Evolutionary conservation across 2,888 invertebrate genomes (phyloP).

Genomic region (Eueremaeus valkanovi): DNA sequence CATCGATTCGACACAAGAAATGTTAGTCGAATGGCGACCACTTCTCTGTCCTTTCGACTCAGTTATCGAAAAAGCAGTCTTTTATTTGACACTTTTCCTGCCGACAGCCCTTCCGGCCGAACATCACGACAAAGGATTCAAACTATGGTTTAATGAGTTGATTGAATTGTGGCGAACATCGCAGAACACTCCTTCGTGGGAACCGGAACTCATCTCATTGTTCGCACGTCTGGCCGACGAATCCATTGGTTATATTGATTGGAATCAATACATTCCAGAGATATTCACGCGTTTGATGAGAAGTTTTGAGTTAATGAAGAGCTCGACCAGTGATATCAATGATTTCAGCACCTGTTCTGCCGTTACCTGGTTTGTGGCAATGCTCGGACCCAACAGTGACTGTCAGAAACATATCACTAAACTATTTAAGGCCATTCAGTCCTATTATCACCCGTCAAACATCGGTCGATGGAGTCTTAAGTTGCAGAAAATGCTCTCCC

Average conservation of each 20-base stretch:
- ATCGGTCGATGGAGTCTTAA: constrained; percentile 66
- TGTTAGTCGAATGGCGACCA: constrained; percentile 76
- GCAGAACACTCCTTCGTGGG: constrained; percentile 67
- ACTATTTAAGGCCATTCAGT: constrained; percentile 75
- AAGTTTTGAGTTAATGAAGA: constrained; percentile 72
- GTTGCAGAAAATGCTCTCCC: constrained; percentile 57
- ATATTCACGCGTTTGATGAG: constrained; percentile 59
- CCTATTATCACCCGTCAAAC: constrained; percentile 86
- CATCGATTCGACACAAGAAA: constrained; percentile 72
- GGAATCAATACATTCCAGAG: constrained; percentile 76
- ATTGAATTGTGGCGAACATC: constrained; percentile 73
- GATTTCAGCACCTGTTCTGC: constrained; percentile 58
- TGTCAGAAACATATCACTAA: constrained; percentile 67
- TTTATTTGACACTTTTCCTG: constrained; percentile 68
- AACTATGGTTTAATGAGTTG: constrained; percentile 73
- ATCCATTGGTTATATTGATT: constrained; percentile 78
- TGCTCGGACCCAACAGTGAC: constrained; percentile 52
- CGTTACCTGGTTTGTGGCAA: constrained; percentile 58
- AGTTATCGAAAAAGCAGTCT: constrained; percentile 56
- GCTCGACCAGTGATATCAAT: constrained; percentile 52
- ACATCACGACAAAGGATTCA: constrained; percentile 62
- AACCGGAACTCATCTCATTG: constrained; percentile 68
- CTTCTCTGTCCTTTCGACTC: constrained; percentile 69
- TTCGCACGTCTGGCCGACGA: constrained; percentile 68
- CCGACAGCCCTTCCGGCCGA: constrained; percentile 66